Evolutionary conservation across 1,140 invertebrate species (phyloP).

Genomic region (Medauroidea extradentata): DNA sequence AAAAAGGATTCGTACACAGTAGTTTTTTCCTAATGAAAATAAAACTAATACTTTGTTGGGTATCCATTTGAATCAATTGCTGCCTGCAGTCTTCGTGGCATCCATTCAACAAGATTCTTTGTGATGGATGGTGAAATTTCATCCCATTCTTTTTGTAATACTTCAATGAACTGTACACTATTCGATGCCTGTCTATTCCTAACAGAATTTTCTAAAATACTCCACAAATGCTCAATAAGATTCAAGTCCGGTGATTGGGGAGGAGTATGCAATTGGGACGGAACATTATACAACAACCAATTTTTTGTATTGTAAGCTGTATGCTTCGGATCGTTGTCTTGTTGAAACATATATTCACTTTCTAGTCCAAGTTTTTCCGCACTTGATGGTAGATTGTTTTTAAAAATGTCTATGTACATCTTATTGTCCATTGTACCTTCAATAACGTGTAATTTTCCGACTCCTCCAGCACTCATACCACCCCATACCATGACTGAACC

Average conservation of each 20-base stretch:
- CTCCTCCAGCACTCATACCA: conserved; percentile 30
- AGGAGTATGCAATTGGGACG: conserved; percentile 28
- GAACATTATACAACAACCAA: conserved; percentile 27
- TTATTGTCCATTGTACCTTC: conserved; percentile 33
- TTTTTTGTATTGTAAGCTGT: conserved; percentile 21
- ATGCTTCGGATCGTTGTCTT: conserved; percentile 41
- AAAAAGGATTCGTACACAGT: no score
- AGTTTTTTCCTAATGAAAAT: no score
- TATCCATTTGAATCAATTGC: conserved; percentile 19
- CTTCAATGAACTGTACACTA: conserved; percentile 12
- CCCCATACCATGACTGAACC: conserved; percentile 33
- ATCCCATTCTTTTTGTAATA: conserved; percentile 19
- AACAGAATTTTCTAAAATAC: conserved; percentile 24
- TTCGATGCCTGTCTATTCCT: conserved; percentile 9
- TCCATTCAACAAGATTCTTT: conserved; percentile 23
- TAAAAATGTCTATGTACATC: conserved; percentile 21
- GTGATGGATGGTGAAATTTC: conserved; percentile 19
- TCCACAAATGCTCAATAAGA: conserved; percentile 38
- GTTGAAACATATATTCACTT: conserved; percentile 22
- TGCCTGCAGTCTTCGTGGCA: conserved; percentile 21
- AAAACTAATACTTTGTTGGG: conserved; percentile 26
- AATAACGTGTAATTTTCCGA: conserved; percentile 33
- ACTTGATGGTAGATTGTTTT: conserved; percentile 24
- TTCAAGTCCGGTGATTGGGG: conserved; percentile 39
- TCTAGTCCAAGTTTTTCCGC: conserved; percentile 4